Evolutionary conservation across 1,140 invertebrate genomes (phyloP).

Genomic region (Drosophila novamexicana): DNA sequence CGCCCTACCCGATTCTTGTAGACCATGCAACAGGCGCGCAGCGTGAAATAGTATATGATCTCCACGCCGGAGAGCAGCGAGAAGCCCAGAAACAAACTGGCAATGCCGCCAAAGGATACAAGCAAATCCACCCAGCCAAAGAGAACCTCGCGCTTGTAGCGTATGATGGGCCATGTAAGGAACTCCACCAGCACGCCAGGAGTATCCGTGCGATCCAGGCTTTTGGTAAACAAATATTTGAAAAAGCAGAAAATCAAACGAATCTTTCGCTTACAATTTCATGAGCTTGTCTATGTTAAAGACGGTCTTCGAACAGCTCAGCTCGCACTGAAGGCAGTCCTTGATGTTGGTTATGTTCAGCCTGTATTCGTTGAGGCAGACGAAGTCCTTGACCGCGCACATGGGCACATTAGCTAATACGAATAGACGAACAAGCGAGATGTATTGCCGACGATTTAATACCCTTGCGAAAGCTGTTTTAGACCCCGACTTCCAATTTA

Average conservation of each 20-base stretch:
- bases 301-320: slow-evolving; percentile 89
- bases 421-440: neutral
- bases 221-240: slow-evolving; percentile 11
- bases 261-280: slow-evolving; percentile 84
- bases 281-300: slow-evolving; percentile 90
- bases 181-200: slow-evolving; percentile 85
- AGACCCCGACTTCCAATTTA: too few relatives aligned
- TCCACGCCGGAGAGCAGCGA: slow-evolving; percentile 90
- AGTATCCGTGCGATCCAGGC: slow-evolving; percentile 58
- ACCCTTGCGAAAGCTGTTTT: too few relatives aligned
- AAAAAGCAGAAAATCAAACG: neutral
- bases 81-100: slow-evolving; percentile 91
- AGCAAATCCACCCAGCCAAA: slow-evolving; percentile 92
- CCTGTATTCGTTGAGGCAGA: slow-evolving; percentile 86
- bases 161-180: slow-evolving; percentile 89
- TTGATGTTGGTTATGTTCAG: slow-evolving; percentile 86
- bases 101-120: slow-evolving; percentile 87
- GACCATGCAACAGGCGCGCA: slow-evolving; percentile 88
- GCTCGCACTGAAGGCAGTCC: slow-evolving; percentile 87
- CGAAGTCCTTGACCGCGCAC: slow-evolving; percentile 86
- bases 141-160: slow-evolving; percentile 90
- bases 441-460: too few relatives aligned
- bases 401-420: slow-evolving; percentile 78
- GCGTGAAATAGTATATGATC: slow-evolving; percentile 89
- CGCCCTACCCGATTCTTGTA: slow-evolving; percentile 81